phyloP scores from a whole-genome alignment of 2,797 vertebrate species.

The Gouania willdenowi region DNA sequence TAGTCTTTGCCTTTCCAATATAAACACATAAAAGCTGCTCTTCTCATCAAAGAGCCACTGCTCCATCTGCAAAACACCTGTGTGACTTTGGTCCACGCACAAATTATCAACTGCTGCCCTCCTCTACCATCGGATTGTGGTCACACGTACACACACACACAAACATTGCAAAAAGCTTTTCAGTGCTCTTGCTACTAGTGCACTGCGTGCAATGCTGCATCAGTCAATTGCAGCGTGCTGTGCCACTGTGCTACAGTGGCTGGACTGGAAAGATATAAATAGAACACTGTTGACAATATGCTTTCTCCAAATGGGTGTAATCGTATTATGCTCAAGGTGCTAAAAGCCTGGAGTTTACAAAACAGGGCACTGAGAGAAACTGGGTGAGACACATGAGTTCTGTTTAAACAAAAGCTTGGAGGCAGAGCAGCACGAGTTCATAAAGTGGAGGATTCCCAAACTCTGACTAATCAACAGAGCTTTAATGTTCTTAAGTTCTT shows the following conservation, averaged over 20 bases:
- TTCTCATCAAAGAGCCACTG: not conserved
- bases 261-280: slow-evolving; percentile 46
- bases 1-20: no score
- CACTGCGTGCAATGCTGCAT: slow-evolving; percentile 38
- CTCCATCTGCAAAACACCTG: not conserved
- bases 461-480: no score
- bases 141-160: no score
- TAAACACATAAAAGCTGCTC: not conserved
- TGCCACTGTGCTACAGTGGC: slow-evolving; percentile 16
- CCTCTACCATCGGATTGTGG: slow-evolving; percentile 21
- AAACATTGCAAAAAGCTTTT: slow-evolving; percentile 69
- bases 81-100: not conserved
- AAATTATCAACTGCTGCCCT: slow-evolving; percentile 21
- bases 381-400: slow-evolving; percentile 13
- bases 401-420: slow-evolving; percentile 1
- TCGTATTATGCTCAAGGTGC: slow-evolving; percentile 62
- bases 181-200: slow-evolving; percentile 65
- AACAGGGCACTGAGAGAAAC: slow-evolving; percentile 42
- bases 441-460: slow-evolving; percentile 21
- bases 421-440: slow-evolving; percentile 22
- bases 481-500: no score
- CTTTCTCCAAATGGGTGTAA: slow-evolving; percentile 59
- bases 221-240: slow-evolving; percentile 11
- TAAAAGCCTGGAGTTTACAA: slow-evolving; percentile 58
- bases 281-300: slow-evolving; percentile 58